Percentiles rank a stretch among this genome's conserved stretches.
Evolutionary conservation across 1,140 invertebrate species (phyloP).

Genomic region (Magallana angulata): DNA sequence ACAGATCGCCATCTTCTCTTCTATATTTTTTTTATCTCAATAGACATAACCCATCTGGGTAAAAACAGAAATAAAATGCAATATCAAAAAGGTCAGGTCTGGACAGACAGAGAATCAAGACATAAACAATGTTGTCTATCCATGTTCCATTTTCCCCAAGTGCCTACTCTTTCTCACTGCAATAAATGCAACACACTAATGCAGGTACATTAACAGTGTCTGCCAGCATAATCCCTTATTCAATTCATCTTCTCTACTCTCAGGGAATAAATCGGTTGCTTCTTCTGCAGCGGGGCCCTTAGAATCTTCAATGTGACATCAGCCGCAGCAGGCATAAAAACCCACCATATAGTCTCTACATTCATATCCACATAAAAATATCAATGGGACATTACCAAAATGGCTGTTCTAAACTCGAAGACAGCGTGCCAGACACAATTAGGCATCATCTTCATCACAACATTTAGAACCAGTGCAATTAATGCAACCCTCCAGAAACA

Average conservation of each 20-base stretch:
- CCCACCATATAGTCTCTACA: not conserved
- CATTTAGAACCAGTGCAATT: constrained; percentile 22
- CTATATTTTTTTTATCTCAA: not conserved
- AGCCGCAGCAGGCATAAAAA: not conserved
- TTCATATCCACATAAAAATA: not conserved
- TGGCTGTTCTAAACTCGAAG: not conserved
- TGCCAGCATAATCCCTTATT: not conserved
- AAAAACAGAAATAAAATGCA: not conserved
- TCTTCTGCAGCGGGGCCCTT: not conserved
- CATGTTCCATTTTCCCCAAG: not conserved
- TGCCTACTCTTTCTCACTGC: not conserved
- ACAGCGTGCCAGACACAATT: not conserved
- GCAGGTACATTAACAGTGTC: not conserved
- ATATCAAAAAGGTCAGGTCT: constrained; percentile 15
- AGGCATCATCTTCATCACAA: not conserved
- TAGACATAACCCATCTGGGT: not conserved
- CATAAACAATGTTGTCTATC: not conserved
- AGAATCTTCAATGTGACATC: not conserved
- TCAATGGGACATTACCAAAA: not conserved
- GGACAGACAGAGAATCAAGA: not conserved
- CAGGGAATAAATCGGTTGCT: not conserved
- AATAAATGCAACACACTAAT: not conserved
- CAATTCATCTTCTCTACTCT: constrained; percentile 1
- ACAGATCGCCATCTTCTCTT: not conserved
- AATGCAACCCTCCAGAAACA: constrained; percentile 10